Conservation (phyloP, 2,113 vertebrate genomes). For the Poeciliopsis prolifica region DNA sequence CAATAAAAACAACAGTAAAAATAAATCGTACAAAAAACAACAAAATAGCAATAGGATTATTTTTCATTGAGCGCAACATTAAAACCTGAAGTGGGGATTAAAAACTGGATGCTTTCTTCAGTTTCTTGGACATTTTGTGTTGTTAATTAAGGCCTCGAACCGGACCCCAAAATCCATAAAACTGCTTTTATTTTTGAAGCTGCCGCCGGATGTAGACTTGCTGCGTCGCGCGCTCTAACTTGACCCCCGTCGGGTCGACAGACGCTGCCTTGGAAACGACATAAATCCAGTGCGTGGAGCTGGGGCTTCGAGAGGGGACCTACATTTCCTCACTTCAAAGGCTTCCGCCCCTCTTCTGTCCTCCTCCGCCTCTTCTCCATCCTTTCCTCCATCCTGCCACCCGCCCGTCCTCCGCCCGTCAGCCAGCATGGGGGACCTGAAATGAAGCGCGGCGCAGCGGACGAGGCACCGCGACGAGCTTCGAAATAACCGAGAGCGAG, state of each 20-base stretch:
- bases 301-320: slow-evolving; percentile 51
- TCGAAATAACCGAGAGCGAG: slow-evolving; percentile 11
- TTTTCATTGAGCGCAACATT: no score
- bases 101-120: background rate
- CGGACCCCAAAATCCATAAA: background rate
- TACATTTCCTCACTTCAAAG: slow-evolving; percentile 70
- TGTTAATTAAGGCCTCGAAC: background rate
- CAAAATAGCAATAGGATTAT: no score
- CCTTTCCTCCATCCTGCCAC: slow-evolving; percentile 16
- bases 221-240: rapidly evolving
- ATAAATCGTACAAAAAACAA: background rate
- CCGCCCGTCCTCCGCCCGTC: background rate
- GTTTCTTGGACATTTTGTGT: background rate
- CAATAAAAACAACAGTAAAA: background rate
- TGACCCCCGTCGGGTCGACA: slow-evolving; percentile 31
- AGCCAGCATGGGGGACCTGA: slow-evolving; percentile 31
- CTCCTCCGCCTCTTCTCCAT: slow-evolving; percentile 21
- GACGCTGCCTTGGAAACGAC: slow-evolving; percentile 77
- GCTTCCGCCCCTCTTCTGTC: slow-evolving; percentile 42
- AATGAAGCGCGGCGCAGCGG: slow-evolving; percentile 36
- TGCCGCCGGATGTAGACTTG: background rate
- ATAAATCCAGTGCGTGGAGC: slow-evolving; percentile 65
- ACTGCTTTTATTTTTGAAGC: slow-evolving; percentile 45
- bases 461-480: background rate
- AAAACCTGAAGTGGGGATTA: no score